Evolutionary conservation across 2,113 vertebrate species (phyloP).

Genomic region (Bos taurus): ARS-UCD2.0 NC_037339.1:45703501-45704000

Average conservation of each 20-base stretch:
- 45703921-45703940: conserved; percentile 64
- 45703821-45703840: conserved; percentile 32
- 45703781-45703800: neutral
- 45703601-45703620: neutral
- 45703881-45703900: conserved; percentile 69
- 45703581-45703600: neutral
- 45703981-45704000: conserved; percentile 52
- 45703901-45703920: conserved; percentile 61
- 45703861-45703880: conserved; percentile 57
- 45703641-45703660: neutral
- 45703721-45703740: neutral
- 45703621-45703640: neutral
- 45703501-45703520: neutral
- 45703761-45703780: neutral
- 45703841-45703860: conserved; percentile 28
- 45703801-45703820: neutral
- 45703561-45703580: neutral
- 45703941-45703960: conserved; percentile 59
- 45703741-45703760: neutral
- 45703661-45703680: neutral
- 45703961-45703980: conserved; percentile 58
- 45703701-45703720: neutral
- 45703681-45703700: neutral
- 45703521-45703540: neutral
- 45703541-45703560: neutral